Base-by-base conservation (phyloP, 2,797 vertebrate species). In the Acestrorhynchus altus region DNA sequence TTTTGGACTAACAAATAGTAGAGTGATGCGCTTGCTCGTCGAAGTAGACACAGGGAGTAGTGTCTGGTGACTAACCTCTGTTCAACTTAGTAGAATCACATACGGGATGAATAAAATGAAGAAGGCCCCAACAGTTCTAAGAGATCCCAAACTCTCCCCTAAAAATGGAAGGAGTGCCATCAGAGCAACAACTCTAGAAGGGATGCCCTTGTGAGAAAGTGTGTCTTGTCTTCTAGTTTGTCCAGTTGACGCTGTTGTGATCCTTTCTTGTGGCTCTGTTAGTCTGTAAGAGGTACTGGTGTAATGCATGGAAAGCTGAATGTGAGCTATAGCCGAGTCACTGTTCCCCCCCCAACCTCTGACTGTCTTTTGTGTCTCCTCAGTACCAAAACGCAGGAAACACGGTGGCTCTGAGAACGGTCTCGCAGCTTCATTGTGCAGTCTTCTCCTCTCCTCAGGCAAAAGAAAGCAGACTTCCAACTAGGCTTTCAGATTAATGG, bases 401-500 rank as follows among this genome's bases (percentile, higher is more conserved):
- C 67, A 42, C 47, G 8, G 0, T 71, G 74, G 63, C 15, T 67
- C 13, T 70, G 61, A 66, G 57, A 74, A 24, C 31, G 35, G 20
- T 74, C 56, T 47, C 56, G 0, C 31, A 52, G 56, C n/a, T 80
- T 74, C 52, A 35, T 76, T 54, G 22, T 72, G 54, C 63, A 68
- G 40, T 56, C 20, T 67, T 77, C 75, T 76, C 77, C 68, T 83
- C 61, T 83, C 89, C 83, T 81, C 49, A 44, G 86, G 88, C 83
- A 79, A 85, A 71, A 76, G 80, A 80, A 85, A 81, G 83, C 83
- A 77, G 42, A 76, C 74, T 56, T 84, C 83, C 83, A 89, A 86
- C 80, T 90, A 85, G 89, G 89, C n/a, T n/a, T n/a, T 89, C 88
- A 88, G 35, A 81, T 83, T 81, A 87, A 81, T 86, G 82, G 80